Percentiles rank a stretch among this genome's conserved stretches.
phyloP scores from a whole-genome alignment of 1,140 invertebrate species.

The Zaprionus vittiger region DNA sequence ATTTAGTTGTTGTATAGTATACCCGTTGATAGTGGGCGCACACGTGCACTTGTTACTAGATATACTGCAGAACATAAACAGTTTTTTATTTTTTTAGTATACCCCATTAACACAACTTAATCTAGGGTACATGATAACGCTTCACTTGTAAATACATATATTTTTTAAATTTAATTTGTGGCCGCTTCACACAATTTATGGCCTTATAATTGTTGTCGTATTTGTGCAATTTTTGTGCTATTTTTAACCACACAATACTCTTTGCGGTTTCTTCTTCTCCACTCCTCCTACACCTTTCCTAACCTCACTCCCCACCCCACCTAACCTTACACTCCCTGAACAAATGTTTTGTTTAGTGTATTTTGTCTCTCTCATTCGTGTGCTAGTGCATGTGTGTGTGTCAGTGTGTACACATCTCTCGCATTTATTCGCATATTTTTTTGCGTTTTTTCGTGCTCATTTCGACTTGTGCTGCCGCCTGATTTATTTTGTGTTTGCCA shows the following conservation, averaged over 20 bases:
- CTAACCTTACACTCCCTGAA: slow-evolving; percentile 1
- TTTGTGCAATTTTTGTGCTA: slow-evolving; percentile 40
- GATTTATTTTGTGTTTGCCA: slow-evolving; percentile 51
- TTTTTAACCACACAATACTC: slow-evolving; percentile 44
- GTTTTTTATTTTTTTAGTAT: background rate
- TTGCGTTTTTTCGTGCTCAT: slow-evolving; percentile 12
- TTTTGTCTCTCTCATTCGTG: background rate
- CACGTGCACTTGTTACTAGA: no score
- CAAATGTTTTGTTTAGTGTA: slow-evolving; percentile 19
- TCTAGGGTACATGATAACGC: background rate
- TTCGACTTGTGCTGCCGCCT: slow-evolving; percentile 38
- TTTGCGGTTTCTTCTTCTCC: slow-evolving; percentile 30
- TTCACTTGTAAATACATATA: background rate
- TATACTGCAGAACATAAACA: no score
- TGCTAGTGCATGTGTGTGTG: no score
- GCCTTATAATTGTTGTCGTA: slow-evolving; percentile 44
- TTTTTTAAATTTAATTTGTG: slow-evolving; percentile 15
- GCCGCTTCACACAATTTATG: slow-evolving; percentile 32
- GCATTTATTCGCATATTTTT: slow-evolving; percentile 29
- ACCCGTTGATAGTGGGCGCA: no score
- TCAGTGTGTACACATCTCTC: background rate
- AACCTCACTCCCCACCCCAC: background rate
- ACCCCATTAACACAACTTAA: background rate
- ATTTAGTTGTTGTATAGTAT: no score
- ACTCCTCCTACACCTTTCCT: slow-evolving; percentile 7